Conservation (phyloP, 1,140 invertebrate genomes). For the Cardiocondyla obscurior region DNA sequence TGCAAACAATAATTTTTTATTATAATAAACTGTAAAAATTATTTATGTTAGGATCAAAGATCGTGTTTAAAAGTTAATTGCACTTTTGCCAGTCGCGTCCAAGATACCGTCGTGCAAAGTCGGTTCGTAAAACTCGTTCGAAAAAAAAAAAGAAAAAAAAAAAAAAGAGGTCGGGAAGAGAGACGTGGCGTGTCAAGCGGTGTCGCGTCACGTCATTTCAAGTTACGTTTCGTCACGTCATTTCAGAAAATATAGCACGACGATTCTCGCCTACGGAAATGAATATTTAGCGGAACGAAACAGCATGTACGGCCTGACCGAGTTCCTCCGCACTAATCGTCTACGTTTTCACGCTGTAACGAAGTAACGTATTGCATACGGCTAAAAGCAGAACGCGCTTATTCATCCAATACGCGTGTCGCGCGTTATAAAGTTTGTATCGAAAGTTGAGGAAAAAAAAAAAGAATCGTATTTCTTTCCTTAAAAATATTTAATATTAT, state of each 20-base stretch:
- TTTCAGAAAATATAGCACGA: conserved; percentile 43
- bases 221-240: conserved; percentile 46
- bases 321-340: background rate
- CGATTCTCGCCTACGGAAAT: conserved; percentile 29
- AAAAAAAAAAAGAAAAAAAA: background rate
- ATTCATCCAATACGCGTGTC: background rate
- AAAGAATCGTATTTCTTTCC: background rate
- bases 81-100: background rate
- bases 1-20: background rate
- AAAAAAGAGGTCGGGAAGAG: background rate
- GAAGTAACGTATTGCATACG: background rate
- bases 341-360: background rate
- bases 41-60: background rate
- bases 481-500: background rate
- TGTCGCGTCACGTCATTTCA: conserved; percentile 41
- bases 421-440: background rate
- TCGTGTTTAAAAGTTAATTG: background rate
- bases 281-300: conserved; percentile 59
- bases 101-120: background rate
- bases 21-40: background rate
- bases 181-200: conserved; percentile 11
- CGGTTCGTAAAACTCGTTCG: background rate
- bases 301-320: background rate
- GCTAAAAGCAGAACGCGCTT: background rate
- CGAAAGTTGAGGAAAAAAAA: background rate